A percentile compares a stretch with the other conserved stretches of the same genome.
phyloP scores from a whole-genome alignment of 2,113 vertebrate species.

The Perognathus longimembris region DNA sequence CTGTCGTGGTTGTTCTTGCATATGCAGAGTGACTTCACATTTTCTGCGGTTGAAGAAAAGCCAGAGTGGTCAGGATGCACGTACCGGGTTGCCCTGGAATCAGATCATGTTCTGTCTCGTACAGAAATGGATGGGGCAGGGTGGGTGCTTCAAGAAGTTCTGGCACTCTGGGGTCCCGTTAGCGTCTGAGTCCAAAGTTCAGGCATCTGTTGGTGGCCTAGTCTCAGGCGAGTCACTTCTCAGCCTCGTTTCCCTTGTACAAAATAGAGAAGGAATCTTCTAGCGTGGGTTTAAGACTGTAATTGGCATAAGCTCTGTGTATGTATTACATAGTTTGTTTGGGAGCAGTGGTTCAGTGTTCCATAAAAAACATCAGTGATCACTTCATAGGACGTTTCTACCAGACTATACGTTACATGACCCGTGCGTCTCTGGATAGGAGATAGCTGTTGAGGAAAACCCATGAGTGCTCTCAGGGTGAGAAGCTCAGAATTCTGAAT shows the following conservation, averaged over 20 bases:
- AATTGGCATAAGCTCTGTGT: background rate
- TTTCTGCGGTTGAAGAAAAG: too few species aligned
- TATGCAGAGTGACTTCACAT: background rate
- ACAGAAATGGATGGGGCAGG: rapidly evolving
- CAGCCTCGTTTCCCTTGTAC: background rate
- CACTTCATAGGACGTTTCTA: rapidly evolving
- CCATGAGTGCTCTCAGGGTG: too few species aligned
- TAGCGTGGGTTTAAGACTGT: background rate
- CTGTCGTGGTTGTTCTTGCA: background rate
- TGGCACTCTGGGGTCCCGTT: background rate
- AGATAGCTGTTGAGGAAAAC: too few species aligned
- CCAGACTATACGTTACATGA: too few species aligned
- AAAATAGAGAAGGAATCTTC: background rate
- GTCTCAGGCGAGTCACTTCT: background rate
- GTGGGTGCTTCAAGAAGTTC: rapidly evolving
- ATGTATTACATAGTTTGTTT: rapidly evolving
- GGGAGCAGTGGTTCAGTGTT: background rate
- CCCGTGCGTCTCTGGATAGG: too few species aligned
- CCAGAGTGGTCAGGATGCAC: too few species aligned
- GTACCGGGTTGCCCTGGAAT: background rate
- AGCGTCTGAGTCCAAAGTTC: background rate
- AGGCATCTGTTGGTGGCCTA: rapidly evolving
- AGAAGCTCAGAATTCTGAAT: too few species aligned
- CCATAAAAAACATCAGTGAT: too few species aligned
- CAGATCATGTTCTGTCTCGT: rapidly evolving